Conservation (phyloP, 2,797 vertebrate genomes). For the Pteropus rufus region DNA sequence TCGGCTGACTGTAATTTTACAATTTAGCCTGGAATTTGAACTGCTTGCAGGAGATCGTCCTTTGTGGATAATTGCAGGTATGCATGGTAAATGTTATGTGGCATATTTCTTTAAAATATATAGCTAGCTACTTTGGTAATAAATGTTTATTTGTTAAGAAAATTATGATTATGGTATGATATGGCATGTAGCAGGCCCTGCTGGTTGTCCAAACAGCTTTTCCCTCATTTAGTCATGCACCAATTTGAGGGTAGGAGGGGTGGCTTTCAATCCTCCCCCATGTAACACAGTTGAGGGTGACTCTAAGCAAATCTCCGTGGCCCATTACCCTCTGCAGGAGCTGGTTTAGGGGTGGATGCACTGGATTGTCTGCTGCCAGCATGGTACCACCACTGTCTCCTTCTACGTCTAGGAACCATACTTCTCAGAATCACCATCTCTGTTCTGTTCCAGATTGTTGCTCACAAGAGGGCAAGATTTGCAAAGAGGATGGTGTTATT, state of each 20-base stretch:
- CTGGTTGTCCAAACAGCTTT: not conserved
- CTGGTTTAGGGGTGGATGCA: not conserved
- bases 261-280: not conserved
- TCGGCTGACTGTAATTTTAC: slow-evolving; percentile 37
- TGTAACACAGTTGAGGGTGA: not conserved
- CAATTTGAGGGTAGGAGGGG: not conserved
- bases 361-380: too few relatives aligned
- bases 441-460: not conserved
- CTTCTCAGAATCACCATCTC: not conserved
- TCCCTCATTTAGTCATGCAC: not conserved
- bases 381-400: not conserved
- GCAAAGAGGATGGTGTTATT: not conserved
- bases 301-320: not conserved
- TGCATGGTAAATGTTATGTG: not conserved
- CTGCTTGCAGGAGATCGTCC: not conserved
- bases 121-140: slow-evolving; percentile 28
- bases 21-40: slow-evolving; percentile 34
- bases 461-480: not conserved
- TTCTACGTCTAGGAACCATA: not conserved
- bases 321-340: not conserved
- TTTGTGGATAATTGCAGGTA: slow-evolving; percentile 1
- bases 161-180: not conserved
- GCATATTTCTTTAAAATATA: slow-evolving; percentile 40
- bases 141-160: slow-evolving; percentile 45
- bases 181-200: not conserved